Conservation (phyloP, 2,888 invertebrate genomes). For the Monopis laevigella region DNA sequence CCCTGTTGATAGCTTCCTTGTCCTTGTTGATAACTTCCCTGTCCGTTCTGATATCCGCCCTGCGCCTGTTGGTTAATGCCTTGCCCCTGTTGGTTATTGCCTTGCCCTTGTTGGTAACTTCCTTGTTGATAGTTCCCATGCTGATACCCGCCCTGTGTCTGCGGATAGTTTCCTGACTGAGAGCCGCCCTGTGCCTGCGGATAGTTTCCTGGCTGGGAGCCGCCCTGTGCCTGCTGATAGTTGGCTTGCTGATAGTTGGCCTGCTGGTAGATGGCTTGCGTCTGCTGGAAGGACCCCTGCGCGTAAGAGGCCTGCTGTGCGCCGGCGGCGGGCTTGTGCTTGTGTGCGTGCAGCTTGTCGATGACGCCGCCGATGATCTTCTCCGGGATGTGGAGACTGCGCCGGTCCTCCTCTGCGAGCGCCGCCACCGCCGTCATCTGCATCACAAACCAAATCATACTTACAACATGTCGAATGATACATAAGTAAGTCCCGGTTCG, state of each 20-base stretch:
- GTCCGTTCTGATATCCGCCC: not conserved
- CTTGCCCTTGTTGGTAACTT: constrained; percentile 11
- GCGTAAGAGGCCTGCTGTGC: constrained; percentile 17
- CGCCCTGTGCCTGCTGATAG: constrained; percentile 14
- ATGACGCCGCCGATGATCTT: constrained; percentile 58
- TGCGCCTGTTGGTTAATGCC: not conserved
- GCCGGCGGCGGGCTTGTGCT: constrained; percentile 35
- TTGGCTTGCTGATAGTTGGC: not conserved
- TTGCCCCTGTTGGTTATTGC: not conserved
- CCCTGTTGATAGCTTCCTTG: constrained; percentile 8
- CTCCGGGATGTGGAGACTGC: constrained; percentile 33
- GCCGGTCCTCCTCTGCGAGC: not conserved
- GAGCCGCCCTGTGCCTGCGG: constrained; percentile 14
- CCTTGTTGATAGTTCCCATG: constrained; percentile 18
- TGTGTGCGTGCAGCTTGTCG: constrained; percentile 50
- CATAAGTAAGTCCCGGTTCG: too few relatives aligned
- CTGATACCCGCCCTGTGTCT: constrained; percentile 26
- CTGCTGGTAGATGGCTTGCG: constrained; percentile 16
- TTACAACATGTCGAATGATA: too few relatives aligned
- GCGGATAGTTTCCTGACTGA: constrained; percentile 16
- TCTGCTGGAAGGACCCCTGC: constrained; percentile 17
- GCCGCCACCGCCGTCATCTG: not conserved
- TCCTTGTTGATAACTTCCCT: constrained; percentile 2
- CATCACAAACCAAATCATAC: not conserved
- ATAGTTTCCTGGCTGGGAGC: not conserved